Percentiles rank a stretch among this genome's conserved stretches.
phyloP scores from a whole-genome alignment of 2,888 invertebrate species.

The Micropterix aruncella region DNA sequence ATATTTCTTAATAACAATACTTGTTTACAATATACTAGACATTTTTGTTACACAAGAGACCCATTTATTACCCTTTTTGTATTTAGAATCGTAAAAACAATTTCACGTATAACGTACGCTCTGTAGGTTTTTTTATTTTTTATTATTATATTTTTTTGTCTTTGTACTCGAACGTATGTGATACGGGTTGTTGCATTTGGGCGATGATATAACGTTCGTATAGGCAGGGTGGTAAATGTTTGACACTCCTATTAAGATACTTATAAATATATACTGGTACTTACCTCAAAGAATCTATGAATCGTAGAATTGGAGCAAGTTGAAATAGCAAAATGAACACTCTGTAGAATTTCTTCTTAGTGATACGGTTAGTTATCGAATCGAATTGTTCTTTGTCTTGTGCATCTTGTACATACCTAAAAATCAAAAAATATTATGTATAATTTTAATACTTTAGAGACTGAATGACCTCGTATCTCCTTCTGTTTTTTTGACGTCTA shows the following conservation, averaged over 20 bases:
- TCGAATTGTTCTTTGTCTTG: constrained; percentile 33
- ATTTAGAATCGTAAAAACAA: no score
- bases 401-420: constrained; percentile 36
- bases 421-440: no score
- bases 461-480: no score
- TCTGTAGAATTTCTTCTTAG: constrained; percentile 41
- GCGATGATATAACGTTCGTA: not conserved
- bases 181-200: not conserved
- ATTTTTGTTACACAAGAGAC: no score
- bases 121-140: not conserved
- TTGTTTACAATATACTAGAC: no score
- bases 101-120: no score
- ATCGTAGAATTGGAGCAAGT: constrained; percentile 59
- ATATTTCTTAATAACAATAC: no score
- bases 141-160: not conserved
- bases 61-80: no score
- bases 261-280: constrained; percentile 7
- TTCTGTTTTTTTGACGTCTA: no score
- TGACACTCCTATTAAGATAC: not conserved
- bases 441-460: no score
- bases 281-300: constrained; percentile 43
- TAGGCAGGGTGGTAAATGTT: no score
- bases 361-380: constrained; percentile 42
- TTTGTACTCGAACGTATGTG: no score
- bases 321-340: constrained; percentile 51